Percentiles rank a stretch among this genome's conserved stretches.
Conservation (phyloP, 2,797 vertebrate species). For the Megaceryle alcyon region DNA sequence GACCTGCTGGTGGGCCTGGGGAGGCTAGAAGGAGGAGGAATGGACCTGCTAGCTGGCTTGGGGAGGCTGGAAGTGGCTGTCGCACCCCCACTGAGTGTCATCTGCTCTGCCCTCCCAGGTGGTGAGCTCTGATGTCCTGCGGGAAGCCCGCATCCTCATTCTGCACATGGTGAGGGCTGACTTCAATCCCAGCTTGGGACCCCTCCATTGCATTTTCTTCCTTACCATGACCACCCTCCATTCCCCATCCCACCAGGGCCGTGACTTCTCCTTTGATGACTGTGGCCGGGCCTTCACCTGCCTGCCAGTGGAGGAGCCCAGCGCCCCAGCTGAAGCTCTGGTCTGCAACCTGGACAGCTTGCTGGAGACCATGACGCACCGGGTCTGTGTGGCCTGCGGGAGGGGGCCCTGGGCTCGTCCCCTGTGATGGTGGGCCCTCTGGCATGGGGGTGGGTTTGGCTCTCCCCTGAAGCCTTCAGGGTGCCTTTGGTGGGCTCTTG, state of each 20-base stretch:
- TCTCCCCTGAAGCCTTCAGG: background rate
- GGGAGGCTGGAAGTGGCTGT: background rate
- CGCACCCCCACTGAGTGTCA: background rate
- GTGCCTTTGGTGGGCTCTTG: background rate
- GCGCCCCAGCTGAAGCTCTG: constrained; percentile 80
- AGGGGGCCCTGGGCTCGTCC: background rate
- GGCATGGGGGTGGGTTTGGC: rapidly evolving
- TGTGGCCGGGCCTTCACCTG: constrained; percentile 92
- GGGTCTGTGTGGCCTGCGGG: constrained; percentile 70
- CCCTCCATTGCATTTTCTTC: background rate
- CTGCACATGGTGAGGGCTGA: constrained; percentile 87
- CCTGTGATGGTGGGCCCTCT: rapidly evolving
- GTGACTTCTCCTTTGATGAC: constrained; percentile 92
- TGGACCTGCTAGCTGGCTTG: background rate
- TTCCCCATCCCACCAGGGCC: constrained; percentile 77
- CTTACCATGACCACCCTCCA: rapidly evolving
- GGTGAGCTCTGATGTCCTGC: constrained; percentile 89
- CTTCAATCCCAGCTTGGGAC: background rate
- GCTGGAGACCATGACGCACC: constrained; percentile 81
- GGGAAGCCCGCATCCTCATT: constrained; percentile 87
- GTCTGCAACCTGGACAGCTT: constrained; percentile 91
- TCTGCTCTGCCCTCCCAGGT: constrained; percentile 78
- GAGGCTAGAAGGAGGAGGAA: background rate
- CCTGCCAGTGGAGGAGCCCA: constrained; percentile 79
- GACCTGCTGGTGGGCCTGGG: background rate